Evolutionary conservation across 2,888 invertebrate species (phyloP).

Genomic region (Volucella bombylans): DNA sequence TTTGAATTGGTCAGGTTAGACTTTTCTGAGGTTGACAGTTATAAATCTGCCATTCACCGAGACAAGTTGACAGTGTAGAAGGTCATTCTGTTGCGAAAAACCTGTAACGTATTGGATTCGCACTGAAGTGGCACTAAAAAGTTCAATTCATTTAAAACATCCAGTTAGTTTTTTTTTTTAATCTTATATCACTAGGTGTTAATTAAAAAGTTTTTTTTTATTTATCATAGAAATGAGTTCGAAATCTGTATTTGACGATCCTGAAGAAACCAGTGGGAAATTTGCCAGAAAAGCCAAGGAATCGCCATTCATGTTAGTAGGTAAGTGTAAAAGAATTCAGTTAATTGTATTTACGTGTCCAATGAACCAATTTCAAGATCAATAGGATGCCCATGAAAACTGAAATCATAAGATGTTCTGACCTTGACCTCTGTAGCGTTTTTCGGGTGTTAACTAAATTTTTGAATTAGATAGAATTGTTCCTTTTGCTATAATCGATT

Average conservation of each 20-base stretch:
- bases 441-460: background rate
- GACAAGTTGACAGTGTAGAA: slow-evolving; percentile 18
- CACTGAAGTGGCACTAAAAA: background rate
- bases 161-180: slow-evolving; percentile 16
- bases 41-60: slow-evolving; percentile 13
- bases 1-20: slow-evolving; percentile 10
- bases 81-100: background rate
- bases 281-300: slow-evolving; percentile 88
- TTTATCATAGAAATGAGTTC: slow-evolving; percentile 76
- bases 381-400: background rate
- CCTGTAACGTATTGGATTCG: background rate
- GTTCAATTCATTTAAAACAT: background rate
- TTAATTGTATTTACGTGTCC: slow-evolving; percentile 4
- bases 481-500: slow-evolving; percentile 9
- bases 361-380: slow-evolving; percentile 37
- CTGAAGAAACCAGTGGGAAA: slow-evolving; percentile 80
- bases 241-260: slow-evolving; percentile 80
- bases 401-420: slow-evolving; percentile 19
- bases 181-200: no score
- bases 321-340: slow-evolving; percentile 82
- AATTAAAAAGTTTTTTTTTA: background rate
- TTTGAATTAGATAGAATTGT: background rate
- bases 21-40: slow-evolving; percentile 17
- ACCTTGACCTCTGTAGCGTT: slow-evolving; percentile 54
- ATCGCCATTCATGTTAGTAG: slow-evolving; percentile 88